Percentiles rank a stretch among this genome's conserved stretches.
phyloP scores from a whole-genome alignment of 2,797 vertebrate genomes.

The Notolepis coatsorum region DNA sequence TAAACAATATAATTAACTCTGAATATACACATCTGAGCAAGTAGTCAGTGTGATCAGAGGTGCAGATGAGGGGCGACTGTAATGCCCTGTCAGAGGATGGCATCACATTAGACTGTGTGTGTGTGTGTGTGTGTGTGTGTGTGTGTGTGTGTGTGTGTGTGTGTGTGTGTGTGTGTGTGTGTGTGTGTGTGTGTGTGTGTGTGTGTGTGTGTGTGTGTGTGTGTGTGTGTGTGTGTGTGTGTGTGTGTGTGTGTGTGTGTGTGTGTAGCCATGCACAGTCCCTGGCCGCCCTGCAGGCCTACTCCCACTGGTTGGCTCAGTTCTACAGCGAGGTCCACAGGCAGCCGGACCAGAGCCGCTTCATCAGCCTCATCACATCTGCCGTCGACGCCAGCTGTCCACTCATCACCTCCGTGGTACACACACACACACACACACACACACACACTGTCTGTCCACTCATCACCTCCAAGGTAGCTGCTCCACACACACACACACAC shows the following conservation, averaged over 20 bases:
- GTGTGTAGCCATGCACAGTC: slow-evolving; percentile 93
- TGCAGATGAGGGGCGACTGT: too few relatives aligned
- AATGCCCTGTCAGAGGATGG: too few relatives aligned
- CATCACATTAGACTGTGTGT: too few relatives aligned
- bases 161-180: too few relatives aligned
- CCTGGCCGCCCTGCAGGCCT: slow-evolving; percentile 95
- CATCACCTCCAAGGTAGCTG: slow-evolving; percentile 72
- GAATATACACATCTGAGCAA: too few relatives aligned
- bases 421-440: neutral
- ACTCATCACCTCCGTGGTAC: slow-evolving; percentile 89
- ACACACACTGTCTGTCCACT: too few relatives aligned
- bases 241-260: slow-evolving; percentile 1
- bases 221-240: slow-evolving; percentile 1
- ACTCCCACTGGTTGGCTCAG: slow-evolving; percentile 96
- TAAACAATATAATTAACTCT: too few relatives aligned
- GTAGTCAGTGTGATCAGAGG: too few relatives aligned
- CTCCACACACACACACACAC: neutral
- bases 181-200: too few relatives aligned
- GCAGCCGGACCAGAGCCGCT: slow-evolving; percentile 91
- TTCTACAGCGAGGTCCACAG: slow-evolving; percentile 94
- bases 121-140: too few relatives aligned
- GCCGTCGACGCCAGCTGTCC: slow-evolving; percentile 91
- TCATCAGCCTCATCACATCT: slow-evolving; percentile 92
- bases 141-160: too few relatives aligned
- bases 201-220: too few relatives aligned